phyloP scores from a whole-genome alignment of 2,888 invertebrate species.

The Pristionchus exspectatus region DNA sequence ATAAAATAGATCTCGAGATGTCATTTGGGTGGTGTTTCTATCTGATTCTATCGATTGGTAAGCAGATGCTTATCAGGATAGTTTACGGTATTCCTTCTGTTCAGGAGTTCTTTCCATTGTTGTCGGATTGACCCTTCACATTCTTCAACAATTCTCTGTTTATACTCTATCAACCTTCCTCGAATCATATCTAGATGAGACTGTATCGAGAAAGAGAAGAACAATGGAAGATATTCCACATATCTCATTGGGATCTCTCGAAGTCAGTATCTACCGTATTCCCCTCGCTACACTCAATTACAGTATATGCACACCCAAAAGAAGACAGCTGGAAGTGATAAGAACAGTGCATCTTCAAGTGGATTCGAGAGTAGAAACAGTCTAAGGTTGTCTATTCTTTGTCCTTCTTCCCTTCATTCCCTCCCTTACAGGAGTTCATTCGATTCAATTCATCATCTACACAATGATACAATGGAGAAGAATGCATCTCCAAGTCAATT shows the following conservation, averaged over 20 bases:
- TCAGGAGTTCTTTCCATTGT: constrained; percentile 70
- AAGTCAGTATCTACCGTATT: constrained; percentile 13
- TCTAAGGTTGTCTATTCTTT: not conserved
- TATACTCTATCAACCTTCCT: constrained; percentile 76
- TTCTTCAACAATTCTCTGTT: constrained; percentile 73
- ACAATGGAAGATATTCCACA: not conserved
- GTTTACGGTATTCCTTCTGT: constrained; percentile 19
- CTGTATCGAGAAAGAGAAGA: constrained; percentile 67
- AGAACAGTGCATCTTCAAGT: constrained; percentile 45
- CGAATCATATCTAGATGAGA: constrained; percentile 72
- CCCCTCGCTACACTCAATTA: constrained; percentile 12
- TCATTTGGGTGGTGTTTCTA: constrained; percentile 75
- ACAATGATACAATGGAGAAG: not conserved
- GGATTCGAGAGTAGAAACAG: constrained; percentile 53
- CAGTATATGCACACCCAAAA: constrained; percentile 40
- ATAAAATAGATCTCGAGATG: constrained; percentile 68
- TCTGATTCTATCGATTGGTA: constrained; percentile 71
- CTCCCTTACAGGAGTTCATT: constrained; percentile 34
- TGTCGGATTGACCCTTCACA: constrained; percentile 64
- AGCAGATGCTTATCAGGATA: not conserved
- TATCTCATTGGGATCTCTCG: constrained; percentile 30
- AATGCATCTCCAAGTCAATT: not conserved
- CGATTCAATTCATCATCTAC: constrained; percentile 9
- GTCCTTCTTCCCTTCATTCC: not conserved
- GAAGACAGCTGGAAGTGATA: constrained; percentile 34